Conservation (phyloP, 2,797 vertebrate species). For the Mormyrus hasselquistii region DNA sequence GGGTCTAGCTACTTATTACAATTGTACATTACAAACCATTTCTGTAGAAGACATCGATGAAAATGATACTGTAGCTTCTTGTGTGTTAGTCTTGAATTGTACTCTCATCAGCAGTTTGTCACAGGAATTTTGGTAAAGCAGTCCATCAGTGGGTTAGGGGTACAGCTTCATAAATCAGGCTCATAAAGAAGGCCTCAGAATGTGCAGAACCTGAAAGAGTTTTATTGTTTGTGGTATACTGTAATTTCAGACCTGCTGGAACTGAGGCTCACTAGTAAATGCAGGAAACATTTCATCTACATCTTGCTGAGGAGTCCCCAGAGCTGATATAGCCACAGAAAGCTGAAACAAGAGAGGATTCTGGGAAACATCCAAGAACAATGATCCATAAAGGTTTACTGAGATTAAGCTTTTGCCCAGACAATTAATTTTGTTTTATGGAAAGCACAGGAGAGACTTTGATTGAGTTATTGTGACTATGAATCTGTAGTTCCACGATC, state of each 20-base stretch:
- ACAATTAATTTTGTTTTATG: background rate
- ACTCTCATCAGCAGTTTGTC: background rate
- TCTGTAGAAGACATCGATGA: background rate
- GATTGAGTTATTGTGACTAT: background rate
- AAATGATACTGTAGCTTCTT: background rate
- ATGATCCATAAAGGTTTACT: background rate
- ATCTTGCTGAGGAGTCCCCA: slow-evolving; percentile 22
- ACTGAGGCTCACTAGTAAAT: slow-evolving; percentile 30
- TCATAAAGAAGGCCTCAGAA: background rate
- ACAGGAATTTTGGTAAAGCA: background rate
- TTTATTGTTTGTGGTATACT: background rate
- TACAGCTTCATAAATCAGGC: background rate
- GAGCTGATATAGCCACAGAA: slow-evolving; percentile 34
- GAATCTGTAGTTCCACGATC: background rate
- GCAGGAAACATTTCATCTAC: slow-evolving; percentile 34
- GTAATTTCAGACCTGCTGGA: slow-evolving; percentile 32
- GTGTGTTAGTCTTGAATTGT: background rate
- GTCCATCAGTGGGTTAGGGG: background rate
- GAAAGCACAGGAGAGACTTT: background rate
- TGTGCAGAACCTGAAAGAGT: background rate
- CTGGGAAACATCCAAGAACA: slow-evolving; percentile 1
- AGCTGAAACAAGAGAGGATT: slow-evolving; percentile 14
- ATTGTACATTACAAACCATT: background rate
- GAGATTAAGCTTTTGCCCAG: slow-evolving; percentile 11
- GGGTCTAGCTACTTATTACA: background rate